Evolutionary conservation across 2,888 invertebrate species (phyloP), one percentile per base, ranked within the genome.

Genomic region (Gymnocheta viridis): DNA sequence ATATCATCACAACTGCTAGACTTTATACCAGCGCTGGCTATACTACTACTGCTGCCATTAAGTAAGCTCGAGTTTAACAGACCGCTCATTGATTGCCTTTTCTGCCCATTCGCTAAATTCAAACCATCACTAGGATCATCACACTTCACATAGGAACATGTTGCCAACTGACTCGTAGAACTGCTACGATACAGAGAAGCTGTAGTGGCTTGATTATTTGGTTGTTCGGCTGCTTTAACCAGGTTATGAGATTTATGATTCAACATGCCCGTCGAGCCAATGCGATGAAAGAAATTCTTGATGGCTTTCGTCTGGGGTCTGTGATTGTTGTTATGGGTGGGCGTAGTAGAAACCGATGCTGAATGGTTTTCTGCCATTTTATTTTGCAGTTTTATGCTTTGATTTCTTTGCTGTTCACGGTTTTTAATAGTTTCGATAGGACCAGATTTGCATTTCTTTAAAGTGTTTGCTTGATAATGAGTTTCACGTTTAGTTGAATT

Each of bases 121-220:
- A 96, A 93, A 51, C 95, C 96, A 88, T 96, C 96, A n/a, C 95
- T 95, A 9, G 96, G 96, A 92, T 96, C 96, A 89, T 96, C 96
- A 83, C 95, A 96, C 89, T 95, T 95, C 44, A 96, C 94, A 89
- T 96, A 96, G 24, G 92, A 92, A 85, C 89, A 90, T 27, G 94
- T 94, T 83, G 95, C 95, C 86, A 96, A 91, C 89, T 96, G 96
- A 72, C 96, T 96, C 32, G 96, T 96, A 44, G 96, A 96, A 90
- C 95, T 95, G 89, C 95, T 95, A 74, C 96, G 93, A 88, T 96
- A 96, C n/a, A 96, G 87, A 9, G 89, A 90, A 19, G 88, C 88
- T 0, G 88, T 81, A 14, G 87, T 85, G 7, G 85, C 70, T 35
- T 88, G 86, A 85, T 87, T 87, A 73, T 88, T 86, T n/a, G 90